A percentile compares a stretch with the other conserved stretches of the same genome.
These are phyloP conservation scores for Porites rus DNA, from an alignment of 92 coral and sea anemone genomes.

Conservation along the genomic window DNA sequence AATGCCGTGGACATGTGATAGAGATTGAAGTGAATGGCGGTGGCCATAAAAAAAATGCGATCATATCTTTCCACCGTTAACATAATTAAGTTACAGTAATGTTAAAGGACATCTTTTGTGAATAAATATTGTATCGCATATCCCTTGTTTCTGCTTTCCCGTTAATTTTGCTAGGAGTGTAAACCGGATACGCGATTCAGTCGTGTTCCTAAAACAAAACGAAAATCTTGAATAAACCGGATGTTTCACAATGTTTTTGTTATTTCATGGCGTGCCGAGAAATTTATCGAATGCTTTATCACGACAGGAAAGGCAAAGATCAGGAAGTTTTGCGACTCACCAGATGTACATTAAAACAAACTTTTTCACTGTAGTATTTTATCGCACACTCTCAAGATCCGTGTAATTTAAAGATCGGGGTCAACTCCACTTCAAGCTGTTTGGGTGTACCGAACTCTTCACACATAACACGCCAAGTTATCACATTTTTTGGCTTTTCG, in stretches of 20 bases:
- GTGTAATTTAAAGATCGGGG: too few relatives aligned
- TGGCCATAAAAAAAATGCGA: background rate
- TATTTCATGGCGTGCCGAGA: background rate
- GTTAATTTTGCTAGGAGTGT: background rate
- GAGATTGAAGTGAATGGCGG: background rate
- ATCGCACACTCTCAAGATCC: too few relatives aligned
- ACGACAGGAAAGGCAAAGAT: background rate
- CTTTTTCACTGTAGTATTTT: too few relatives aligned
- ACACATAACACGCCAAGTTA: too few relatives aligned
- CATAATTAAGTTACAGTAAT: background rate
- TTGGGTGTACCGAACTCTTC: too few relatives aligned
- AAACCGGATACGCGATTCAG: background rate
- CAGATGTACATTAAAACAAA: too few relatives aligned
- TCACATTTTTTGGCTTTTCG: too few relatives aligned
- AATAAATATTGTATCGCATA: background rate
- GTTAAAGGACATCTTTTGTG: background rate
- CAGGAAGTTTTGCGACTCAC: too few relatives aligned
- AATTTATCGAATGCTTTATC: conserved; percentile 11
- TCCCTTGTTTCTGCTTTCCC: background rate
- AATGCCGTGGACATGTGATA: background rate
- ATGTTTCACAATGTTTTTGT: conserved; percentile 7
- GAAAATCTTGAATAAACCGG: conserved; percentile 2
- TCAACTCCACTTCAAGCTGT: too few relatives aligned
- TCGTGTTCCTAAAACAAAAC: background rate
- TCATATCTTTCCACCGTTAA: background rate